Evolutionary conservation across 2,888 invertebrate species (phyloP).

Genomic region (Aleiodes alternator): DNA sequence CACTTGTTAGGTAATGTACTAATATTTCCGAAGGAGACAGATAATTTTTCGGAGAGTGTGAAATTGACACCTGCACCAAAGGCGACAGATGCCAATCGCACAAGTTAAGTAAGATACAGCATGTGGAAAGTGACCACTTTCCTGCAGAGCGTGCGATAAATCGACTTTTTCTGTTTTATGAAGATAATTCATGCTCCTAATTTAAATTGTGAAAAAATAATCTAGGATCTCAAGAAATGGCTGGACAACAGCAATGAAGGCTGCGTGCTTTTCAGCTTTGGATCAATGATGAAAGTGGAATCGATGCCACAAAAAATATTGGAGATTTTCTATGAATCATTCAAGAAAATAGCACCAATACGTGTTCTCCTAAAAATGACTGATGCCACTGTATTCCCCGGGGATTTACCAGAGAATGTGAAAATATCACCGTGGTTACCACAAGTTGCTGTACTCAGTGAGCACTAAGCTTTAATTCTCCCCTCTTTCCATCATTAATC

Average conservation of each 20-base stretch:
- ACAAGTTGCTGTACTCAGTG: conserved; percentile 66
- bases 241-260: conserved; percentile 67
- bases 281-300: conserved; percentile 70
- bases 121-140: no score
- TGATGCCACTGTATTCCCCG: conserved; percentile 62
- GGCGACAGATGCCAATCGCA: no score
- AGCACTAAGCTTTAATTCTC: not conserved
- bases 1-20: no score
- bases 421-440: conserved; percentile 66
- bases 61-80: no score
- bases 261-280: conserved; percentile 69
- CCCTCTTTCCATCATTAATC: not conserved
- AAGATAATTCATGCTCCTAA: no score
- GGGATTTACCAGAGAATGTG: conserved; percentile 68
- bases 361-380: conserved; percentile 68
- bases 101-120: no score
- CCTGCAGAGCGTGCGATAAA: no score
- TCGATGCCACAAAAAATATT: conserved; percentile 62
- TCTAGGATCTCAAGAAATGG: conserved; percentile 68
- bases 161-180: conserved; percentile 54
- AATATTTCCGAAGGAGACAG: no score
- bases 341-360: conserved; percentile 66
- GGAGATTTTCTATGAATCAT: conserved; percentile 61
- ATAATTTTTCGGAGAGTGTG: no score
- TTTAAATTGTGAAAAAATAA: conserved; percentile 31